Percentiles rank a stretch among this genome's conserved stretches.
phyloP scores from a whole-genome alignment of 2,888 invertebrate genomes.

The Sphaerophoria taeniata region DNA sequence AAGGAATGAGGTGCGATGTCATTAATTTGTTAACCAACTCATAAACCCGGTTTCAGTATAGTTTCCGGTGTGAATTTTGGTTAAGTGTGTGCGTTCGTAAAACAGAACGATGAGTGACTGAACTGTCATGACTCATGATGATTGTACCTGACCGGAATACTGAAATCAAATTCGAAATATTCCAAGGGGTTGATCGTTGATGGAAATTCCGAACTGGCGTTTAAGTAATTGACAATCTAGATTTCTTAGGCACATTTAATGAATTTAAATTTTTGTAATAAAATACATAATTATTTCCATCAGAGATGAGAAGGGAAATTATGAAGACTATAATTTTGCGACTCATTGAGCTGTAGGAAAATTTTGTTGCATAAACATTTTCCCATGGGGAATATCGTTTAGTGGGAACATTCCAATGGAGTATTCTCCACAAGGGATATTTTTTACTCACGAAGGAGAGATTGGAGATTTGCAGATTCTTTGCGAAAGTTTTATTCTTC shows the following conservation, averaged over 20 bases:
- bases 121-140: not conserved
- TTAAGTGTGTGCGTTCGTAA: slow-evolving; percentile 10
- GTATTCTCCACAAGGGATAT: not conserved
- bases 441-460: not conserved
- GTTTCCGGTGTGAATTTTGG: slow-evolving; percentile 4
- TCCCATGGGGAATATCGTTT: not conserved
- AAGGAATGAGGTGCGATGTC: slow-evolving; percentile 48
- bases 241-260: slow-evolving; percentile 24
- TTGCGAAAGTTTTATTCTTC: not conserved
- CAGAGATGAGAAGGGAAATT: slow-evolving; percentile 14
- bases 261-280: slow-evolving; percentile 25
- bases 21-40: slow-evolving; percentile 62
- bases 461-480: slow-evolving; percentile 34
- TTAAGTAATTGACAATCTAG: slow-evolving; percentile 40
- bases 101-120: slow-evolving; percentile 26
- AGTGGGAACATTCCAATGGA: not conserved
- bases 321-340: slow-evolving; percentile 31
- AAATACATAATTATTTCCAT: not conserved
- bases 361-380: slow-evolving; percentile 1
- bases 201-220: not conserved
- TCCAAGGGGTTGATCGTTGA: not conserved
- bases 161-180: slow-evolving; percentile 13
- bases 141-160: slow-evolving; percentile 51
- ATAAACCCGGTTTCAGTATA: not conserved
- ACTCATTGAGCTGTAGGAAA: slow-evolving; percentile 21